Evolutionary conservation across 2,797 vertebrate genomes (phyloP), one percentile per base, ranked within the genome.

Genomic region (Argyrosomus regius): DNA sequence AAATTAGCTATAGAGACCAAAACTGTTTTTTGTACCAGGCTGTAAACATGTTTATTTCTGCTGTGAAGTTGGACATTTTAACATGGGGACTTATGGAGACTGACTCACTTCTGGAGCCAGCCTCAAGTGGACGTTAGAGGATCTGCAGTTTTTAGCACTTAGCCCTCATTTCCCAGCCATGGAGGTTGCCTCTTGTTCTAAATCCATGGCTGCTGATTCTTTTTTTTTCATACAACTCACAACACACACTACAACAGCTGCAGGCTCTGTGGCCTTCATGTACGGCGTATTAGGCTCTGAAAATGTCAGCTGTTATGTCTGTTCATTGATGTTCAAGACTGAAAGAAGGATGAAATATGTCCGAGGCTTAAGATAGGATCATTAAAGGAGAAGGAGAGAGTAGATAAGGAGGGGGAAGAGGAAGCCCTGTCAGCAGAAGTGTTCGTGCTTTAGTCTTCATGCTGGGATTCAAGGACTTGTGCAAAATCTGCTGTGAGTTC

Each of bases 251-350:
- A 17, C 22, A 62, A 24, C 39, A 18, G 22, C 50, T 65, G 24
- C 28, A 68, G 35, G 8, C 39, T 53, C 11, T 18, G 13, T 50
- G 22, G 18, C 26, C 46, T 41, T 17, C 2, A 39, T 68, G 39
- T 54, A 4, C 35, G 2, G 35, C 8, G 8, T 35, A 24, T n/a
- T 12, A 31, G 18, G 35, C 35, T 43, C 67, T 50, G 31, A 26
- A 60, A 12, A 57, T 58, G 26, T 64, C 28, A 66, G 20, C 52
- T 45, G 20, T 26, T 58, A 13, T 24, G 16, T 41, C 49, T 56
- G 20, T 67, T 62, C 17, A 28, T 22, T 26, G 35, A n/a, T 3
- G 2, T 69, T 78, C 53, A 60, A 60, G 52, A 56, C 41, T 35
- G 5, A n/a, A n/a, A 69, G 58, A 68, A 6, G 5, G 11, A 56